These are phyloP conservation scores for Epizoanthus scotinus DNA, from an alignment of 92 coral and sea anemone genomes.

Conservation along the genomic window DNA sequence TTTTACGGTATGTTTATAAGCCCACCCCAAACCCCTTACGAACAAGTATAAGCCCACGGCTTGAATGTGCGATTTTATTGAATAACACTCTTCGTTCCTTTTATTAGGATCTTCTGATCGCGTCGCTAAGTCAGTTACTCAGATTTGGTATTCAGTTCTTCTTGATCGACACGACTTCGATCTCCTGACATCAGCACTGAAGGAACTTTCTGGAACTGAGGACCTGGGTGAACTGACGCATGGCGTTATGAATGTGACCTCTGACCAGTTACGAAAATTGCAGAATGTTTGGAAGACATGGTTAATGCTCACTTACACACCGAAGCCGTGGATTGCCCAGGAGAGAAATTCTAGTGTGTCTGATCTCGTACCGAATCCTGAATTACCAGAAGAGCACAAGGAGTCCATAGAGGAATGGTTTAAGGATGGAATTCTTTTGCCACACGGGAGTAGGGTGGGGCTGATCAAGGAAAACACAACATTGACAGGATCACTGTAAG, in stretches of 20 bases:
- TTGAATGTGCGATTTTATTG: too few species aligned
- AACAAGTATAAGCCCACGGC: too few species aligned
- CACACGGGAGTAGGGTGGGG: slow-evolving; percentile 22
- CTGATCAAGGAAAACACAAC: slow-evolving; percentile 64
- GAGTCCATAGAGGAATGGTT: slow-evolving; percentile 67
- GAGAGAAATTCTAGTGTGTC: slow-evolving; percentile 39
- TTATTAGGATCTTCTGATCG: neutral
- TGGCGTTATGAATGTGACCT: slow-evolving; percentile 51
- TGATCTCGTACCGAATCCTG: slow-evolving; percentile 6
- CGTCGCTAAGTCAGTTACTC: slow-evolving; percentile 63
- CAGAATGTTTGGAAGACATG: slow-evolving; percentile 67
- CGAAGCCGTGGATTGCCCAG: slow-evolving; percentile 48
- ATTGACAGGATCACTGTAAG: slow-evolving; percentile 49
- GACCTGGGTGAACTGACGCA: slow-evolving; percentile 56
- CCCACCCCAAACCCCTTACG: too few species aligned
- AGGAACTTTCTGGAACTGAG: slow-evolving; percentile 42
- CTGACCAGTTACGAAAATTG: slow-evolving; percentile 43
- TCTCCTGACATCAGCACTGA: slow-evolving; percentile 46
- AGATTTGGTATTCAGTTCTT: slow-evolving; percentile 78
- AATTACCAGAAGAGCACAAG: slow-evolving; percentile 60
- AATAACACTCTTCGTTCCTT: too few species aligned
- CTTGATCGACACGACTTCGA: slow-evolving; percentile 49
- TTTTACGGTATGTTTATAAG: too few species aligned
- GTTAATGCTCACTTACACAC: slow-evolving; percentile 46
- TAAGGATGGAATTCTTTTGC: slow-evolving; percentile 57